Base-by-base conservation (phyloP, 2,797 vertebrate species). In the Lagocephalus sceleratus region DNA sequence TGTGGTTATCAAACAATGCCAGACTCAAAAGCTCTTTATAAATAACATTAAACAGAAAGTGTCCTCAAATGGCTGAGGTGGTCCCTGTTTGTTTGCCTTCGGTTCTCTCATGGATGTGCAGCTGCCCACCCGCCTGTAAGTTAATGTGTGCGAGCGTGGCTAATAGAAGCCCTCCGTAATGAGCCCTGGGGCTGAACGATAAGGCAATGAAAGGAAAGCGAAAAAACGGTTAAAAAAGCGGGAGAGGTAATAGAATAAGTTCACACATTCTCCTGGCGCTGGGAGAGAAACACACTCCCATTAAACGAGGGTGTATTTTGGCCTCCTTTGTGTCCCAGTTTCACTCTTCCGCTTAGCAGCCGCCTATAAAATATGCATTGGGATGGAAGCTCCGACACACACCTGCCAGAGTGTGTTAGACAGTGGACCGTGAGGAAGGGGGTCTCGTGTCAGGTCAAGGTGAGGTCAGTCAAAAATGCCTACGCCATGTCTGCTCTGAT, bases 41-140 rank as follows among this genome's bases (percentile, higher is more conserved):
- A 90, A 90, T 82, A 88, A 87, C 76, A 91, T 89, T 89, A 91
- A 91, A 90, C 86, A 81, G 79, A 86, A 90, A 91, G 92, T 93
- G 92, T 93, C 90, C 92, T 90, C 86, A 82, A 88, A 92, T 83
- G 63, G 83, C 88, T 87, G 90, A 78, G 79, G 87, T 89, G 86
- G 85, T 86, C 71, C 65, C 52, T 63, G 61, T 86, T 77, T 78
- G 69, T 78, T 75, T 63, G 58, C 60, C 57, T 75, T 11, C 51
- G 58, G 69, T 73, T 77, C 79, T 66, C 40, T 78, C 20, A 6
- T 32, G 32, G 47, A 48, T 45, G 47, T 66, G 57, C 59, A 51
- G 73, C 40, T 72, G 56, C 73, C 35, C 62, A 22, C 32, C 32
- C 47, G 35, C 29, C 60, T 41, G 22, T 48, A 47, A 19, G 32